A percentile compares a stretch with the other conserved stretches of the same genome.
Evolutionary conservation across 2,113 vertebrate genomes (phyloP).

Genomic region (Garra rufa): DNA sequence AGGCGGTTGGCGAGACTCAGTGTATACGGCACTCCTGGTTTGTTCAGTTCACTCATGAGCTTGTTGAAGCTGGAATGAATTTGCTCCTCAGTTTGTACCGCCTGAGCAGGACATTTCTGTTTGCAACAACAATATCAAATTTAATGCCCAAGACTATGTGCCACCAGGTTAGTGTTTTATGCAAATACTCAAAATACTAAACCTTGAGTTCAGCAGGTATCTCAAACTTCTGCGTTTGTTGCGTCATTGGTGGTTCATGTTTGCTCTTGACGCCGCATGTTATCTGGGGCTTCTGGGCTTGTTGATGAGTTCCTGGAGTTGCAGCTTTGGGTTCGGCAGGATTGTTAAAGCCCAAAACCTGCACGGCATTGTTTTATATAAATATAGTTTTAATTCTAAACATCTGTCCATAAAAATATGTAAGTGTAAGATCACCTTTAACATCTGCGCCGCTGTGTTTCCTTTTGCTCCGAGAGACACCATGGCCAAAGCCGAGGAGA

Average conservation of each 20-base stretch:
- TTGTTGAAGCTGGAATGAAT: slow-evolving; percentile 77
- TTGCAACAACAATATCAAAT: neutral
- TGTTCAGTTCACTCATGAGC: slow-evolving; percentile 81
- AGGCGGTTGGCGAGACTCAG: slow-evolving; percentile 86
- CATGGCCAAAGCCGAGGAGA: too few species aligned
- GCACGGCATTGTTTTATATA: neutral
- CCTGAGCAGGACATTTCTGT: neutral
- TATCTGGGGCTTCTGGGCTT: neutral
- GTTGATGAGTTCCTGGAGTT: neutral
- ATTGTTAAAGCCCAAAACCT: slow-evolving; percentile 11
- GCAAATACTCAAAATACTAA: neutral
- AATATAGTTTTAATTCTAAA: too few species aligned
- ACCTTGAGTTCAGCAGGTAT: neutral
- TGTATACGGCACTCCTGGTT: slow-evolving; percentile 72
- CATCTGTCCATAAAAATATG: too few species aligned
- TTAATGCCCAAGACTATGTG: neutral
- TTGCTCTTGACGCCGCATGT: neutral
- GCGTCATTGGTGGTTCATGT: neutral
- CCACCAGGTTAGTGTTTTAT: neutral
- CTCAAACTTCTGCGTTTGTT: neutral
- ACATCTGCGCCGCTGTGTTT: too few species aligned
- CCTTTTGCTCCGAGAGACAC: too few species aligned
- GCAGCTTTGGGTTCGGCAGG: neutral
- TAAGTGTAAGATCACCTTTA: too few species aligned
- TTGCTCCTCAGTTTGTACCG: slow-evolving; percentile 63